Evolutionary conservation across 2,797 vertebrate genomes (phyloP).

Genomic region (Chanos chanos): DNA sequence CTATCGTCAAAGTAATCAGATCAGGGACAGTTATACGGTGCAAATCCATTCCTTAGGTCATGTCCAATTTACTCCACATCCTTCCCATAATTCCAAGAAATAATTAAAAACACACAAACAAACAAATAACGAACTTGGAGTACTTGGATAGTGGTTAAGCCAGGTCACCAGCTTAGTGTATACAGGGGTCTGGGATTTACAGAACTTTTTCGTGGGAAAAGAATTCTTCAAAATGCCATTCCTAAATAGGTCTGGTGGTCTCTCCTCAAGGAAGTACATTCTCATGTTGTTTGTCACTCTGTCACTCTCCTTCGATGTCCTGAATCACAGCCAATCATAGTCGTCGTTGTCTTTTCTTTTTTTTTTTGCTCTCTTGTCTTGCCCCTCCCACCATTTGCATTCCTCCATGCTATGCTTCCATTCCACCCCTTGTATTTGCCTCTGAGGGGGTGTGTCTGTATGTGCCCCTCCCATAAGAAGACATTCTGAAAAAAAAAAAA

Average conservation of each 20-base stretch:
- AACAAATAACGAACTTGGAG: too few species aligned
- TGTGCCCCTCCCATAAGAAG: conserved; percentile 34
- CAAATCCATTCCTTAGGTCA: too few species aligned
- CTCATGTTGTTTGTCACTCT: background rate
- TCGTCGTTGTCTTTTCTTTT: too few species aligned
- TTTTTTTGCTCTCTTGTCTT: conserved; percentile 24
- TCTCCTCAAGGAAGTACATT: background rate
- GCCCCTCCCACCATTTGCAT: conserved; percentile 1
- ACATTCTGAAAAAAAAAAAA: conserved; percentile 33
- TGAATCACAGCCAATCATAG: conserved; percentile 3
- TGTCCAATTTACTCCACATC: too few species aligned
- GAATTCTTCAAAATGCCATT: conserved; percentile 2
- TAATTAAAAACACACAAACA: background rate
- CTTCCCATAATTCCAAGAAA: too few species aligned
- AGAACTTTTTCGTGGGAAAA: background rate
- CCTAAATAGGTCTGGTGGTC: conserved; percentile 3
- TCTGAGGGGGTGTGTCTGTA: conserved; percentile 29
- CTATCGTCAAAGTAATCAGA: too few species aligned
- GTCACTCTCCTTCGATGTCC: background rate
- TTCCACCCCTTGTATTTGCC: conserved; percentile 25
- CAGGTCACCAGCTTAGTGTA: background rate
- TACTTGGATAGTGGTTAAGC: too few species aligned
- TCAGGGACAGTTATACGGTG: too few species aligned
- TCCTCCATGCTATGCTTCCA: conserved; percentile 32
- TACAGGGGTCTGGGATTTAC: too few species aligned